phyloP scores from a whole-genome alignment of 53 echinoderm and acorn worm species.

The Stichopus horrens region DNA sequence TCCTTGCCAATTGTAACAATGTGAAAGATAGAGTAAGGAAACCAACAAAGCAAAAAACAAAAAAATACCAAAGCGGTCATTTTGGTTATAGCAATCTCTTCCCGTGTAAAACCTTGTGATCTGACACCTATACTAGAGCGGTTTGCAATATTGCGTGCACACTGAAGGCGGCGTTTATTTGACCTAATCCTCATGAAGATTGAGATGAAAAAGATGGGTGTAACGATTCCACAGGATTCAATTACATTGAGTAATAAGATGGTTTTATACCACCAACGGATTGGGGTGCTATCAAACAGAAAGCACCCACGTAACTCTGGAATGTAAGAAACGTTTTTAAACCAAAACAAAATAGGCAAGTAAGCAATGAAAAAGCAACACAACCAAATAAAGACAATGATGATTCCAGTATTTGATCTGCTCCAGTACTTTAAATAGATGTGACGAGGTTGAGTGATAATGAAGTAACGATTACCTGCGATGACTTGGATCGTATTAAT shows the following conservation, averaged over 20 bases:
- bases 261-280: background rate
- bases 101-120: constrained; percentile 5
- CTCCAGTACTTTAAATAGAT: background rate
- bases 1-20: background rate
- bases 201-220: background rate
- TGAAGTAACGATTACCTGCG: background rate
- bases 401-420: background rate
- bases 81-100: constrained; percentile 35
- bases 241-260: background rate
- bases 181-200: background rate
- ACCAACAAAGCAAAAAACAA: constrained; percentile 5
- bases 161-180: background rate
- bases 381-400: background rate
- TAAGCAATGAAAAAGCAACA: background rate
- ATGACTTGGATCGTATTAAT: background rate
- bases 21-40: constrained; percentile 21
- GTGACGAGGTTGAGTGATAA: background rate
- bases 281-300: background rate
- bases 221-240: background rate
- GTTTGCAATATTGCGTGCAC: background rate
- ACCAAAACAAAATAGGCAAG: background rate
- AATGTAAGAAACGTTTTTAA: background rate
- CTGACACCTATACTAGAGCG: background rate
- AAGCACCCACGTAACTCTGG: background rate
- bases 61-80: constrained; percentile 31